phyloP scores from a whole-genome alignment of 2,888 invertebrate genomes.

The Prosapia bicincta region DNA sequence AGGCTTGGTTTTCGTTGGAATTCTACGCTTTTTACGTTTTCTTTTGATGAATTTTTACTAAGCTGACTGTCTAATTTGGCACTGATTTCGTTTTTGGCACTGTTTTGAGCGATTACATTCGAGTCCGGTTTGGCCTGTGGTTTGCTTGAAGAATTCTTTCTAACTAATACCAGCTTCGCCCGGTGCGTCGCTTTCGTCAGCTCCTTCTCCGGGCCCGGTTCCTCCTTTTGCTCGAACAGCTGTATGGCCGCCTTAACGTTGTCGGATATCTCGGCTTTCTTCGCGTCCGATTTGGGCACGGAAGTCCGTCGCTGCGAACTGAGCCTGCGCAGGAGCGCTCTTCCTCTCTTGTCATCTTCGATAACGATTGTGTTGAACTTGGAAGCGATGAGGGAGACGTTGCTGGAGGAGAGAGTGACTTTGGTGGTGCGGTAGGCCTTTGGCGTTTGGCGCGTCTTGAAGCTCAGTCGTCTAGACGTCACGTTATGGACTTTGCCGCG shows the following conservation, averaged over 20 bases:
- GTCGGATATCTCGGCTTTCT: not conserved
- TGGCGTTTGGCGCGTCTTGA: slow-evolving; percentile 29
- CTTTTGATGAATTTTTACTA: not conserved
- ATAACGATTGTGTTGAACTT: slow-evolving; percentile 40
- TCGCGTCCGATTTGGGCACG: slow-evolving; percentile 4
- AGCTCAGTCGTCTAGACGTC: slow-evolving; percentile 29
- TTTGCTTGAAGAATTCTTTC: slow-evolving; percentile 20
- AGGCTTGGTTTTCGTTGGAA: slow-evolving; percentile 19
- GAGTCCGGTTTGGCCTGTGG: slow-evolving; percentile 13
- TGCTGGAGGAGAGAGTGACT: slow-evolving; percentile 26
- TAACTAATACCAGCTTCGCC: slow-evolving; percentile 31
- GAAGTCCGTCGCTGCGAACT: slow-evolving; percentile 12
- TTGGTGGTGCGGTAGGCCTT: slow-evolving; percentile 27
- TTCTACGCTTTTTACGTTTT: not conserved
- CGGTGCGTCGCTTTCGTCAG: not conserved
- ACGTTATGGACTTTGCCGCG: not conserved
- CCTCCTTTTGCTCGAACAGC: slow-evolving; percentile 31
- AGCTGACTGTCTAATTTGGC: not conserved
- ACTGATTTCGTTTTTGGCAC: slow-evolving; percentile 6
- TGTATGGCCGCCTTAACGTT: slow-evolving; percentile 29
- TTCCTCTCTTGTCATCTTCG: slow-evolving; percentile 32
- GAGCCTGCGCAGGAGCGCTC: slow-evolving; percentile 27
- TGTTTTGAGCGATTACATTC: not conserved
- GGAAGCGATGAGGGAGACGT: slow-evolving; percentile 37
- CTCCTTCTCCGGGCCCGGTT: not conserved